Evolutionary conservation across 2,888 invertebrate species (phyloP), one percentile per base, ranked within the genome.

Genomic region (Hydrotaea cyrtoneurina): DNA sequence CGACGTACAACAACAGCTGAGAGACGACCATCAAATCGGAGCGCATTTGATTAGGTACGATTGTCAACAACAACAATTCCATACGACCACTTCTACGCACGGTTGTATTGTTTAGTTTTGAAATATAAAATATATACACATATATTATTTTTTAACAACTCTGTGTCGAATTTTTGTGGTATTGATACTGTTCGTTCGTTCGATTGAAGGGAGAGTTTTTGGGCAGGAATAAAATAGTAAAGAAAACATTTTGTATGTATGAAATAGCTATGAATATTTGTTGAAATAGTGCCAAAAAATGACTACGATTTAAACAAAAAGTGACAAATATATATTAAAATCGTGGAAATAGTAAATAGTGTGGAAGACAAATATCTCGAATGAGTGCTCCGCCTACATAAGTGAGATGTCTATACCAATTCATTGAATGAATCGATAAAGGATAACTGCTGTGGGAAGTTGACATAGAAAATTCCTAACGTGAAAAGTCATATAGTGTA

Each of bases 361-460:
- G 31, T 7, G 39, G 39, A 39, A 39, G 8, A 39, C 10, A 10
- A 39, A 39, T 8, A 39, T 1, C 39, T 8, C 39, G 3, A 39
- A 39, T 39, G 39, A 39, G 10, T 39, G 62, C 86, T 84, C 82
- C 84, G 53, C 86, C 86, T 86, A 84, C 84, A 84, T 76, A 83
- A 78, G 79, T 75, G 64, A 86, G 80, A 84, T 86, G 78, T 86
- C 86, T 86, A 86, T 82, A 84, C 86, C 72, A 80, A 59, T 88
- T 87, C 87, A 88, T 87, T 87, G 86, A 89, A 90, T 88, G 90
- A 89, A 89, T 89, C 89, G 90, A 89, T 89, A 89, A 89, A 90
- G 90, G 90, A 90, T 90, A 88, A 89, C 89, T 46, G 71, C 31
- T 69, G 43, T 50, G 59, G 17, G 10, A 59, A 15, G 10, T 46